Evolutionary conservation across 2,797 vertebrate genomes (phyloP), one percentile per base, ranked within the genome.

Genomic region (Anolis apletophallus): DNA sequence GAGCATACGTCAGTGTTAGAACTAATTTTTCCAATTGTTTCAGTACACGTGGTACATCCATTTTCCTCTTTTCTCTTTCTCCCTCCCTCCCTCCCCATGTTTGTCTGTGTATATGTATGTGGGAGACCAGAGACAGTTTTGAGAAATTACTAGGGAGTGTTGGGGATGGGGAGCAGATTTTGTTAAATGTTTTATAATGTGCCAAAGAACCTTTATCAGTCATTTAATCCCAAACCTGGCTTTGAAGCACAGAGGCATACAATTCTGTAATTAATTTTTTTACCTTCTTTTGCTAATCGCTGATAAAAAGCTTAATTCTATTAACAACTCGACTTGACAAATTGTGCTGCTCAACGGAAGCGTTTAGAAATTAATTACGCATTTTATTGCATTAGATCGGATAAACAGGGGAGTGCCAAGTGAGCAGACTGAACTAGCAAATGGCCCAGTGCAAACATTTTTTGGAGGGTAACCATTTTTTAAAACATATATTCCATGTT

Each of bases 261-360:
- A 96, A 96, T 97, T 97, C 95, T 0, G 82, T 97, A 97, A 97
- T 97, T 97, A 97, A 97, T 97, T 97, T 97, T 96, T 94, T 97
- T 95, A 96, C 96, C 95, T 96, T 96, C 96, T 96, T 96, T 97
- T 96, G 96, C 96, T 97, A 97, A 97, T 97, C 96, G 79, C 96
- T 97, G 96, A 97, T 97, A 97, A 97, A 97, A 97, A 97, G 96
- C 97, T 97, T 97, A 97, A 97, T 97, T 97, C 97, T 97, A 97
- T 97, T 97, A 97, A 96, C 96, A 96, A 97, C 95, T 95, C 88
- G 92, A 96, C 96, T 97, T 97, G 96, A 97, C 97, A 97, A 97
- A 97, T 97, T 97, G 96, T 96, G 96, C 95, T 26, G 96, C 96
- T 97, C 96, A 97, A 97, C 91, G 29, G 96, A 96, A 96, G 95